Evolutionary conservation across 1,140 invertebrate species (phyloP), one percentile per base, ranked within the genome.

Genomic region (Philaenus spumarius): DNA sequence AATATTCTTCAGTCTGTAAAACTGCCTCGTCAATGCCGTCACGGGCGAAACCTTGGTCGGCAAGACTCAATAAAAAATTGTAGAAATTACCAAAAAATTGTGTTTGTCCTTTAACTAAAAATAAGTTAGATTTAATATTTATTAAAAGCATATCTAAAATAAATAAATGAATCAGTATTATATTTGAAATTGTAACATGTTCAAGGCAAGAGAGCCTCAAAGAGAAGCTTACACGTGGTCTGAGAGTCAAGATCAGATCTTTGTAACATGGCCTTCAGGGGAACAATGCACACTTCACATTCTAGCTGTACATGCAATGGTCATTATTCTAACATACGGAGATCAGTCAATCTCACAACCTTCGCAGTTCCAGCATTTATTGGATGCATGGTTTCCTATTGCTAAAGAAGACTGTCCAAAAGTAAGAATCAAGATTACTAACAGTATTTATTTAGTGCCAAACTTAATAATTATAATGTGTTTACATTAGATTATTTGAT

Each of bases 221-320:
- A 74, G 73, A 60, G 75, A 77, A 55, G 69, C 70, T 5, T 70
- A 71, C 54, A 66, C 69, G 9, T 76, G 73, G 74, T 62, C 62
- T 24, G 67, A 68, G 45, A 62, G 54, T 56, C 84, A 86, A 55
- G 83, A 86, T 64, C 76, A 85, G 54, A 77, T 89, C 20, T 71
- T 89, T 19, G 82, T 98, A 3, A 84, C 90, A 62, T 97, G 94
- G 87, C 77, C 81, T n/a, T 82, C 80, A 40, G 90, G 90, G 0
- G 83, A 92, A 54, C 82, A 88, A 63, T 87, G 89, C 39, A 89
- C 86, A 0, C 79, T 97, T 71, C 89, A 95, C 68, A 86, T 94
- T 58, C 74, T 95, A 4, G 85, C 96, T 0, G 90, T 97, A 26
- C 93, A 97, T 69, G 92, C 94, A 1, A 92, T 95, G 73, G 87